Evolutionary conservation across 2,888 invertebrate species (phyloP).

Genomic region (Acholoe squamosa): DNA sequence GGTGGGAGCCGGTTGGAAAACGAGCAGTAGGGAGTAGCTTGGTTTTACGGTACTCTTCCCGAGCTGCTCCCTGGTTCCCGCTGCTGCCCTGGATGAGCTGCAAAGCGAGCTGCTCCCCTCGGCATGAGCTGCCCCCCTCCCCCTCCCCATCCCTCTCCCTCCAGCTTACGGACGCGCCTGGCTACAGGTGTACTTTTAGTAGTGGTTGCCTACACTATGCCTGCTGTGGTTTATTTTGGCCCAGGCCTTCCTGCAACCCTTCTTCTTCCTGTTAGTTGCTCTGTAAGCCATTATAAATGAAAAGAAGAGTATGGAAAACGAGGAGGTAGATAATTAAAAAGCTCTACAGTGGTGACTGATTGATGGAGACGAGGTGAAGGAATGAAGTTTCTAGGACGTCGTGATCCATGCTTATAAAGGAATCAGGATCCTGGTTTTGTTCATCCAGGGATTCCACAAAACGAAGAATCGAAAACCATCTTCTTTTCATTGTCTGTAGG

Average conservation of each 20-base stretch:
- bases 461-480: too few relatives aligned
- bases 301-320: background rate
- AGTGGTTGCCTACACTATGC: constrained; percentile 21
- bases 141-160: background rate
- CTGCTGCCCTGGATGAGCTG: constrained; percentile 53
- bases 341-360: background rate
- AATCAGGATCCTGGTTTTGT: background rate
- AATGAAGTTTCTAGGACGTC: background rate
- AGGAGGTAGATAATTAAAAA: background rate
- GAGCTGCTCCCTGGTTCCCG: constrained; percentile 38
- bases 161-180: background rate
- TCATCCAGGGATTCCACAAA: background rate
- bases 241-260: background rate
- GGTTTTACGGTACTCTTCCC: constrained; percentile 47
- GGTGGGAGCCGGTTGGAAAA: background rate
- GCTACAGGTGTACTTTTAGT: constrained; percentile 25
- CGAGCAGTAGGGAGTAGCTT: background rate
- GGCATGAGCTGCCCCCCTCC: constrained; percentile 31
- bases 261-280: background rate
- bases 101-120: constrained; percentile 37
- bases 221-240: background rate
- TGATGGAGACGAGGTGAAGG: background rate
- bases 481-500: too few relatives aligned
- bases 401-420: background rate
- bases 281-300: background rate